These are phyloP conservation scores for Formicarius rufipectus DNA, from an alignment of 2,113 vertebrate genomes.

Conservation along the genomic window DNA sequence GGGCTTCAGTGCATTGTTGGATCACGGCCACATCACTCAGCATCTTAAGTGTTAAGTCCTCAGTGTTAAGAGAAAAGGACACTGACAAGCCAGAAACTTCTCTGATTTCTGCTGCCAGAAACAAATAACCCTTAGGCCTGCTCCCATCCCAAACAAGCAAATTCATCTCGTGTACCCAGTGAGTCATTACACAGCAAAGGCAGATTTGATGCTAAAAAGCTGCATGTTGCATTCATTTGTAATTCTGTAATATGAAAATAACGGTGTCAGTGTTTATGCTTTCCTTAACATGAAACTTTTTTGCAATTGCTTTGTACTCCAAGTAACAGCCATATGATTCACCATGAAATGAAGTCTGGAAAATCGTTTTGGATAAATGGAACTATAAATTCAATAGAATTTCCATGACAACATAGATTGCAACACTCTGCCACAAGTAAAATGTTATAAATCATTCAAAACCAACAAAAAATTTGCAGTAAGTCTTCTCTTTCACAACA, in stretches of 20 bases:
- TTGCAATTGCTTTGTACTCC: constrained; percentile 80
- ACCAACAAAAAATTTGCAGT: constrained; percentile 76
- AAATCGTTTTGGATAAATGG: constrained; percentile 87
- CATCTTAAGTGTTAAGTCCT: background rate
- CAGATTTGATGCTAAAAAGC: constrained; percentile 18
- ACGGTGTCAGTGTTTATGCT: constrained; percentile 69
- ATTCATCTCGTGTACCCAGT: background rate
- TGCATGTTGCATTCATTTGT: constrained; percentile 62
- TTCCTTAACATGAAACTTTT: constrained; percentile 75
- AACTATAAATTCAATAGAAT: constrained; percentile 87
- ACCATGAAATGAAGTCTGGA: constrained; percentile 88
- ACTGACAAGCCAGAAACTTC: background rate
- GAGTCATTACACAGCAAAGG: background rate
- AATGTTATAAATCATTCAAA: constrained; percentile 83
- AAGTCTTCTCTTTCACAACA: constrained; percentile 69
- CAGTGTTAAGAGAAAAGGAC: background rate
- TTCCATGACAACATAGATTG: constrained; percentile 85
- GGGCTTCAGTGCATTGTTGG: background rate
- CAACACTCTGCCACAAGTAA: constrained; percentile 78
- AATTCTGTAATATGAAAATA: constrained; percentile 74
- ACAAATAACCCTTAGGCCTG: background rate
- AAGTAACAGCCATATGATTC: constrained; percentile 83
- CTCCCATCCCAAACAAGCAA: background rate
- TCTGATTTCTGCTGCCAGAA: background rate
- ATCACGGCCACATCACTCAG: rapidly evolving